Base-by-base conservation (phyloP, 2,888 invertebrate genomes). In the Rhagophthalmus giganteus region DNA sequence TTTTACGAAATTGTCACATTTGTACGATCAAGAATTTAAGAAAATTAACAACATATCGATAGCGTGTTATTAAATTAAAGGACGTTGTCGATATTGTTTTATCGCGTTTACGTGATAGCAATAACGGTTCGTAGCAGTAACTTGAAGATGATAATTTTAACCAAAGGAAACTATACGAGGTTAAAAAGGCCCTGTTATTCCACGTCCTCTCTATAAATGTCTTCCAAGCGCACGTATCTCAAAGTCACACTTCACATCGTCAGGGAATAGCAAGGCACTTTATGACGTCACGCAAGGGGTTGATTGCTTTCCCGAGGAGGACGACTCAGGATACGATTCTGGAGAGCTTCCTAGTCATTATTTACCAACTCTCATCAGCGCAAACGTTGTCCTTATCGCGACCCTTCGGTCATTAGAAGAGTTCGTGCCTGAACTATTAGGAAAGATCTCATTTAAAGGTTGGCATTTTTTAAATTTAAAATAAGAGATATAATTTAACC, bases 211-310 rank as follows among this genome's bases (percentile, higher is more conserved):
- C 41, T 47, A 53, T 53, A 53, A 53, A 53, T 47, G 53, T 53
- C 53, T 42, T 48, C 34, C 34, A 44, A 42, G 42, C 50, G 46
- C 59, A 49, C 57, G 50, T 53, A 59, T 55, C 50, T 59, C 48
- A 42, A 57, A 57, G 57, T 57, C 57, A 55, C 57, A 57, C 57
- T 59, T 59, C 45, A 45, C 49, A 50, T 55, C 55, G 44, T 51
- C 44, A 48, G 55, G 57, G 55, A 53, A 48, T 53, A 54, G 54
- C 41, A 34, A 45, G 49, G 45, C 55, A 54, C 59, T 74, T 74
- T 73, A 74, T 70, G 72, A 68, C 69, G 67, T 73, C 74, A 74
- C 73, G 73, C 73, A 73, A 72, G 64, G 69, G 71, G 72, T 73
- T 74, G 73, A 74, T 74, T 74, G 72, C 73, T 69, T 70, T 65